Evolutionary conservation across 2,113 vertebrate genomes (phyloP), one percentile per base, ranked within the genome.

Genomic region (Amblyopsis rosae): DNA sequence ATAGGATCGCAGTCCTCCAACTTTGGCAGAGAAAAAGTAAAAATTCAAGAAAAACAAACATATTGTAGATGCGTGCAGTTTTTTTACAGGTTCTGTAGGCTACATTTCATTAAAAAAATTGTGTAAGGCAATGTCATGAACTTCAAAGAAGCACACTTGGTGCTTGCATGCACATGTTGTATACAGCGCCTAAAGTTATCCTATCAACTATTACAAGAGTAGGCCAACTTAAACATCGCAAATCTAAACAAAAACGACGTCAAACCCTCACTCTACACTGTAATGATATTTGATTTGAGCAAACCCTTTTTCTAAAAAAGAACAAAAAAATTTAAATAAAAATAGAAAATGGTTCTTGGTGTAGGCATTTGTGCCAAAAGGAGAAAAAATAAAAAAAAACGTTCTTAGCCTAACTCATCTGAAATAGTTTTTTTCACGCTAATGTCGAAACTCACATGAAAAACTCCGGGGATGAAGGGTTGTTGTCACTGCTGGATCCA

Each of bases 381-480:
- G 77, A 32, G 56, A 59, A 85, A 82, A 84, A 76, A 73, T 66
- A 72, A 68, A 75, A 80, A 87, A 87, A 93, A 90, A 47, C 76
- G 69, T 80, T 85, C 67, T 73, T 84, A 75, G 59, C 50, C 78
- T 76, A 83, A 86, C 82, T 82, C 76, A 70, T 69, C 65, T 79
- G 76, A 62, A 81, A 70, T 80, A 70, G 33, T 63, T 77, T 26
- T 81, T 80, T 80, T 87, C 82, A 77, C 84, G 84, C 76, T 77
- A 84, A 84, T 81, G 73, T 84, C 68, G 88, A 85, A 84, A 98
- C 97, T 99, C 96, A 99, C 97, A 99, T 99, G 97, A 99, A 98
- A 95, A 98, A 98, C 92, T 99, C 97, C 85, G 97, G 97, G 77
- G 97, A 99, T 80, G 97, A 99, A 77, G 96, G 96, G 94, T 92